Base-by-base conservation (phyloP, 2,888 invertebrate genomes). In the Carabus problematicus region DNA sequence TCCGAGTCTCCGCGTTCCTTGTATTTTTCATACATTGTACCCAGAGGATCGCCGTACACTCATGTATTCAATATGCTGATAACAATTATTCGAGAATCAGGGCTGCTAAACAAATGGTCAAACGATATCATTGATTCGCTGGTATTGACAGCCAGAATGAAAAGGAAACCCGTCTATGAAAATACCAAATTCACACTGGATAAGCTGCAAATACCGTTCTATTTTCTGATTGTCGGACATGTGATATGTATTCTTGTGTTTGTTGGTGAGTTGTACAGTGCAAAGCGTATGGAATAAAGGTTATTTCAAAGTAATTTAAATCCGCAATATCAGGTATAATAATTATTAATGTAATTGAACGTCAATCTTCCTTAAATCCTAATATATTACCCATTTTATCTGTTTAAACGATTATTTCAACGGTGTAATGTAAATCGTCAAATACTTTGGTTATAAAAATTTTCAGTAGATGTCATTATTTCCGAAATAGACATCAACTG, bases 1-100 rank as follows among this genome's bases (percentile, higher is more conserved):
- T 70, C 77, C 1, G 82, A 85, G 63, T 85, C 85, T 72, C 83
- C 84, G 0, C 75, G 79, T 19, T 76, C 78, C 0, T 83, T 80
- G 74, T 80, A 81, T 71, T 72, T 85, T 12, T 75, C 82, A 0
- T 85, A 83, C 72, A 77, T 84, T 41, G 76, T 84, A 7, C 82
- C 81, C 0, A 78, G 76, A 59, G 78, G 82, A 18, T 84, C 83
- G 3, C 82, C 84, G 2, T 82, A 81, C 68, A 70, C 81, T 8
- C 72, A 75, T 1, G 74, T 77, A 14, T 76, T 85, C 19, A 81
- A 84, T 73, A 71, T 68, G 4, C 56, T 82, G 18, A 74, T 85
- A 3, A 73, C 72, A 9, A 73, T 74, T 56, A 75, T 83, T 29
- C 73, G 78, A 39, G 80, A 82, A 71, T 79, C 79, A 1, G 84